These are phyloP conservation scores for Psilanteris sp. DNA, from an alignment of 1,140 invertebrate species.

Conservation along the genomic window DNA sequence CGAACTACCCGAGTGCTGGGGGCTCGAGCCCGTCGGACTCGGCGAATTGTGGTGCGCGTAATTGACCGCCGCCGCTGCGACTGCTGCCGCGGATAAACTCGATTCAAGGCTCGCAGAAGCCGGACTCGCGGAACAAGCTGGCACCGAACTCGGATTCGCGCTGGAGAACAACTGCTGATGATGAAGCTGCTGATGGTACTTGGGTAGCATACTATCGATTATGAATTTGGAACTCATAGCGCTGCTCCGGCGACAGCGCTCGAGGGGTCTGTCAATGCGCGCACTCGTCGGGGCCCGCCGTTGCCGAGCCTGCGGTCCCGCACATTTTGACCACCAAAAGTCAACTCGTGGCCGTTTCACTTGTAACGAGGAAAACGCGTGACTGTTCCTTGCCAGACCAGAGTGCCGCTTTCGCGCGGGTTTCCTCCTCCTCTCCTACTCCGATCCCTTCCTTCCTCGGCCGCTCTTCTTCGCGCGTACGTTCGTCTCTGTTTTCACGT, in stretches of 20 bases:
- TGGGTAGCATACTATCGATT: conserved; percentile 97
- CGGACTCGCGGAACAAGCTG: conserved; percentile 76
- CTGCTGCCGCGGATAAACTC: conserved; percentile 65
- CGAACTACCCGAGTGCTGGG: conserved; percentile 78
- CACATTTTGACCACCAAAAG: conserved; percentile 57
- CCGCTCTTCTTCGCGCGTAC: conserved; percentile 4
- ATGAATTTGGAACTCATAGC: conserved; percentile 97
- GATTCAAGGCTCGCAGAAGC: conserved; percentile 62
- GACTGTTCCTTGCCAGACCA: conserved; percentile 56
- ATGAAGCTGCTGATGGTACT: conserved; percentile 92
- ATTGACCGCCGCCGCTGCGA: conserved; percentile 80
- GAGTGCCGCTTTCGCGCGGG: conserved; percentile 60
- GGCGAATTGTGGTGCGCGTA: conserved; percentile 77
- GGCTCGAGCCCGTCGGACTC: conserved; percentile 77
- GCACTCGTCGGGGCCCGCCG: conserved; percentile 53
- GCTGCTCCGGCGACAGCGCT: conserved; percentile 68
- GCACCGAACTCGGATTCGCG: conserved; percentile 78
- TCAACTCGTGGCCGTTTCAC: conserved; percentile 2
- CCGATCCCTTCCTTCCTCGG: conserved; percentile 23
- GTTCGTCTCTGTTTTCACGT: conserved; percentile 30
- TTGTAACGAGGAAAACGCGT: conserved; percentile 66
- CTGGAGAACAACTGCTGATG: conserved; percentile 83
- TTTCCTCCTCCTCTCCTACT: conserved; percentile 21
- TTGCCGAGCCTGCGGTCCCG: conserved; percentile 51
- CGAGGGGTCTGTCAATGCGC: conserved; percentile 68